Base-by-base conservation (phyloP, 64 coral and sea anemone genomes). In the Montipora foliosa region DNA sequence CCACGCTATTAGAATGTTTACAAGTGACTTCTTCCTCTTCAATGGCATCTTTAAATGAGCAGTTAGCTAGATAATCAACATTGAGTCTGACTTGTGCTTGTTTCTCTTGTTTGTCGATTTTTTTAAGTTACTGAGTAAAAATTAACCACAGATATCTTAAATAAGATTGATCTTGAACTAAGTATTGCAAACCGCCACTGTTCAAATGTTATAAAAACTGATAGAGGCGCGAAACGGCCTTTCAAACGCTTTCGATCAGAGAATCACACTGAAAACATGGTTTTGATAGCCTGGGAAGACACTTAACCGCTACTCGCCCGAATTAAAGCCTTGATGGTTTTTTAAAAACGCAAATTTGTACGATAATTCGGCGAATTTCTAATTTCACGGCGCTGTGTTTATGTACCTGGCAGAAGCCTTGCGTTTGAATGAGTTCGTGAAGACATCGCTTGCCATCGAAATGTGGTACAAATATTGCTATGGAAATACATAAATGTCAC, bases 111-210 rank as follows among this genome's bases (percentile, higher is more conserved):
- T 25, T 66, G 44, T 64, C 5, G 59, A 83, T 83, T 12, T 83
- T 55, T 66, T 1, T 29, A 29, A 29, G 29, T 29, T 29, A 83
- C 47, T 44, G 29, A 10, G 37, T 17, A 5, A 84, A 67, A 55
- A 55, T 7, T 55, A 55, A 7, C 52, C 52, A 7, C 52, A 5
- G 80, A 16, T 48, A 5, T 48, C 5, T 67, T 67, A 6, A 6
- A n/a, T 10, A 44, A 67, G 17, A 84, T 67, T 84, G 67, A 84
- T 84, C 59, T 84, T 84, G 66, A 84, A 84, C 81, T 84, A 29
- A 29, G 29, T 47, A 29, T 17, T 10, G 15, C 24, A 16, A 84
- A 66, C 3, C 37, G 57, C 81, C 58, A 46, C 58, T 84, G 60
- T 84, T 66, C 67, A 66, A 58, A 47, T 84, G 81, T 46, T 24